Evolutionary conservation across 2,797 vertebrate genomes (phyloP).

Genomic region (Gila robusta): DNA sequence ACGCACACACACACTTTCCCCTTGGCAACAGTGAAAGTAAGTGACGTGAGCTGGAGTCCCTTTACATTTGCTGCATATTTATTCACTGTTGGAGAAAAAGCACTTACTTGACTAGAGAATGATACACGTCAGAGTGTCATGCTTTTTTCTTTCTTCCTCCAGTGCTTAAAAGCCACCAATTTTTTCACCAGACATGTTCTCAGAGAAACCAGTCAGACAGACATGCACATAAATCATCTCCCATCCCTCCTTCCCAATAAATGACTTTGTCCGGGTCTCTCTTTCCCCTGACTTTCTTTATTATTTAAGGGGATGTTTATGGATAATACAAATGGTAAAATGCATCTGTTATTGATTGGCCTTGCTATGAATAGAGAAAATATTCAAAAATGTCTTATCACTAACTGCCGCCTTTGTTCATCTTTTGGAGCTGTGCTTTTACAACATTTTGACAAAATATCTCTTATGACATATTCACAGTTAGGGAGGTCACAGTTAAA

Average conservation of each 20-base stretch:
- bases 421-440: constrained; percentile 3
- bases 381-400: constrained; percentile 23
- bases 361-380: constrained; percentile 11
- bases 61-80: constrained; percentile 44
- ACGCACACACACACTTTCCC: not conserved
- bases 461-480: not conserved
- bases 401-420: not conserved
- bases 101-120: constrained; percentile 35
- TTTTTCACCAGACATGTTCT: constrained; percentile 52
- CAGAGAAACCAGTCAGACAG: not conserved
- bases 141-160: constrained; percentile 39
- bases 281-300: constrained; percentile 35
- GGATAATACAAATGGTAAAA: constrained; percentile 12
- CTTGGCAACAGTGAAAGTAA: constrained; percentile 41
- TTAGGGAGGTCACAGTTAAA: not conserved
- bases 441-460: not conserved
- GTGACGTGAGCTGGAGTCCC: constrained; percentile 34
- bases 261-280: constrained; percentile 62
- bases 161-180: constrained; percentile 36
- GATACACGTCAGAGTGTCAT: constrained; percentile 22
- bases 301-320: constrained; percentile 33
- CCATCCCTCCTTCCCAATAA: constrained; percentile 65
- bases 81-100: constrained; percentile 36
- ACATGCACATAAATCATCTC: constrained; percentile 8
- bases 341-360: constrained; percentile 12